phyloP scores from a whole-genome alignment of 1,140 invertebrate species.

The Drosophila lini region DNA sequence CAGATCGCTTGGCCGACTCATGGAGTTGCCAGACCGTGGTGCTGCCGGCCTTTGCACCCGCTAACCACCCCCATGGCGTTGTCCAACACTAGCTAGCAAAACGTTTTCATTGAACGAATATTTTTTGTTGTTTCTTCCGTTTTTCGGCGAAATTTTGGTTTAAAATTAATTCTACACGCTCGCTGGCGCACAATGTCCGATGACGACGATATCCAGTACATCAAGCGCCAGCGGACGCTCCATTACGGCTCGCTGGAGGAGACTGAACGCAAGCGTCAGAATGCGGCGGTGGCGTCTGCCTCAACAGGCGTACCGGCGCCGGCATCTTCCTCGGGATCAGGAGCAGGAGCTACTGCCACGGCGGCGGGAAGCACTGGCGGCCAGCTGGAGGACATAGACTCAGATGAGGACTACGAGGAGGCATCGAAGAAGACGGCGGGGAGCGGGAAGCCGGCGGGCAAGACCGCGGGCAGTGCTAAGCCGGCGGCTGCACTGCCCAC shows the following conservation, averaged over 20 bases:
- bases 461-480: constrained; percentile 62
- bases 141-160: constrained; percentile 75
- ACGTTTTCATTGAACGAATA: constrained; percentile 61
- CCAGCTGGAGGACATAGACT: constrained; percentile 82
- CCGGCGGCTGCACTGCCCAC: constrained; percentile 82
- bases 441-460: constrained; percentile 50
- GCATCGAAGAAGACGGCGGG: constrained; percentile 74
- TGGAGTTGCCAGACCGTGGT: too few species aligned
- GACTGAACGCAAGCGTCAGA: constrained; percentile 87
- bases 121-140: constrained; percentile 78
- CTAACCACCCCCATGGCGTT: constrained; percentile 11
- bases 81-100: constrained; percentile 39
- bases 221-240: constrained; percentile 91
- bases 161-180: constrained; percentile 73
- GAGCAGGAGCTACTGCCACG: constrained; percentile 23
- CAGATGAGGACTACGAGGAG: constrained; percentile 86
- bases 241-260: constrained; percentile 96
- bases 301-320: constrained; percentile 27
- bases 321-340: constrained; percentile 44
- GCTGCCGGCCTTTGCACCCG: too few species aligned
- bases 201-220: constrained; percentile 91
- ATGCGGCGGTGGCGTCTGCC: constrained; percentile 81
- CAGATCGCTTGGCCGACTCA: too few species aligned
- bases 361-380: constrained; percentile 43
- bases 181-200: constrained; percentile 90